Evolutionary conservation across 2,888 invertebrate species (phyloP), one percentile per base, ranked within the genome.

Genomic region (Trisateles emortualis): DNA sequence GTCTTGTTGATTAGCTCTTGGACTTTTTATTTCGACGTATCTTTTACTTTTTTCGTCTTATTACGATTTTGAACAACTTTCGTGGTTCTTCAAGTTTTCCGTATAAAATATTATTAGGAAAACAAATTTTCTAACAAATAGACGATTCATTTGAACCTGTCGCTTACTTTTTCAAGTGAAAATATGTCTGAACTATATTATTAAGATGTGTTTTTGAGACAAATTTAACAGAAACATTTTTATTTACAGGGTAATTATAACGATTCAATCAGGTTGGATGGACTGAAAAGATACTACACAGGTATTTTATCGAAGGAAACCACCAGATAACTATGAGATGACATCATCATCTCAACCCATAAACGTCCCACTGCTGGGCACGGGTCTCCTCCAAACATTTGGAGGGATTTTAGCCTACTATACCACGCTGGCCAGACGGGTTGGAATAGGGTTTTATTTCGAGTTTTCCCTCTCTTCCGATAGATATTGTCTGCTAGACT

Each of bases 1-100:
- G 79, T 86, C 83, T 79, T 82, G 83, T 84, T 88, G 87, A 88
- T 88, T 87, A 88, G 81, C 83, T 81, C 77, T 77, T 75, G 76
- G 80, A 80, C 77, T 85, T 84, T 83, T 81, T 80, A 83, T 81
- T 80, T 78, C 74, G 71, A 75, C 72, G 79, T 78, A 81, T 81
- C 77, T 83, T 77, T 74, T 72, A 74, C 74, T 76, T 81, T 81
- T 70, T 74, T 76, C 75, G 66, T 72, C 76, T 80, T 79, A 77
- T 81, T 78, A 76, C 72, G 74, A 75, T 78, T 78, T 80, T 76
- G 73, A 76, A 74, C 74, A 72, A 72, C 71, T 76, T 75, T 70
- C 63, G 72, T 65, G 71, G 69, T 72, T 66, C 69, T 72, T 74
- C 59, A 74, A 79, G 69, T 74, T 78, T 73, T 72, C 60, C 62